Base-by-base conservation (phyloP, 1,140 invertebrate genomes). In the Triops cancriformis region DNA sequence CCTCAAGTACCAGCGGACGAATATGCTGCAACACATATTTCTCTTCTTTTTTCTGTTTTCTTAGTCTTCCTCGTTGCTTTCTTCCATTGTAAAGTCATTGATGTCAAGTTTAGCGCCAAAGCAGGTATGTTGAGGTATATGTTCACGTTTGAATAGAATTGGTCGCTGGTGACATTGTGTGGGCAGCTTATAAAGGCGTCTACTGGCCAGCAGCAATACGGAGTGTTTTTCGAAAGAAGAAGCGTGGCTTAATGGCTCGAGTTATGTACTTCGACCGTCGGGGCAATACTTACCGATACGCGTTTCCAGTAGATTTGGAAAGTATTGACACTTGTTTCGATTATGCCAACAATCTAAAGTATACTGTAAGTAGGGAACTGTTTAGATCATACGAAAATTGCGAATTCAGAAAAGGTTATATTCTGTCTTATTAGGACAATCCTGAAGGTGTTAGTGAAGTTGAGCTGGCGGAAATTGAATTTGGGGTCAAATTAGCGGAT, bases 201-300 rank as follows among this genome's bases (percentile, higher is more conserved):
- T 64, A 64, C 51, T 64, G 51, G 51, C 51, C 51, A 10, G 51
- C 51, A 64, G 51, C 51, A 64, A 64, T 64, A 64, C 51, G 51
- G 51, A 64, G 23, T 23, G 6, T 64, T n/a, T 64, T 64, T 2
- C 51, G 51, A 5, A 64, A 64, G 23, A 64, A 64, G 14, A 23
- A 14, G 14, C 51, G 51, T 18, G 51, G 51, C 7, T 1, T 64
- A 23, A 64, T 64, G 11, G 51, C 51, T 1, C 51, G 51, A 23
- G 51, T 64, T 1, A 64, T 64, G 51, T 64, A 12, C 23, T 64
- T 64, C 18, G 51, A 64, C 3, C 51, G 51, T 6, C 51, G 14
- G 23, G 9, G 23, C 51, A 10, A 64, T 23, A 23, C 5, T 23
- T 64, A n/a, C n/a, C 10, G 18, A 2, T 64, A 64, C n/a, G 14